phyloP scores from a whole-genome alignment of 2,113 vertebrate species.

The Grammomys surdaster region DNA sequence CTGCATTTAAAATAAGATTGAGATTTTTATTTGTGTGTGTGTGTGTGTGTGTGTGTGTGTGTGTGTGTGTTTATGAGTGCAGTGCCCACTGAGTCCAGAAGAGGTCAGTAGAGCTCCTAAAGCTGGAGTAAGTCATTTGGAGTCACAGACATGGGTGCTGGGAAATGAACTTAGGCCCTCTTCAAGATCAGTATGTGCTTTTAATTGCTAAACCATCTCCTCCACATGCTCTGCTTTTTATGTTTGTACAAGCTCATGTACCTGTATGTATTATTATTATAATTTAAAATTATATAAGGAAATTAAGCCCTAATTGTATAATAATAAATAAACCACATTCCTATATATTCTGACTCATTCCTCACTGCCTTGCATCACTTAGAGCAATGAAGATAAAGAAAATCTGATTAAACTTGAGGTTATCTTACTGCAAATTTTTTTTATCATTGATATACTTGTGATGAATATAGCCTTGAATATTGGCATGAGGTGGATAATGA shows the following conservation, averaged over 20 bases:
- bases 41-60: not conserved
- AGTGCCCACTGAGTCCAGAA: not conserved
- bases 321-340: not conserved
- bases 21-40: not conserved
- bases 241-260: not conserved
- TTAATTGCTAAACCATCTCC: not conserved
- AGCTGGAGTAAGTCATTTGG: not conserved
- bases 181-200: not conserved
- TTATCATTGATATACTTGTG: not conserved
- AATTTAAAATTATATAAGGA: conserved; percentile 28
- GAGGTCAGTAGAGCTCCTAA: not conserved
- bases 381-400: conserved; percentile 39
- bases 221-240: not conserved
- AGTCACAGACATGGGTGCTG: not conserved
- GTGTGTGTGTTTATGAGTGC: not conserved
- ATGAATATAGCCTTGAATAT: conserved; percentile 48
- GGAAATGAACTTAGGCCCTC: not conserved
- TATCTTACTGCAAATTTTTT: not conserved
- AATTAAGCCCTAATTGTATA: not conserved
- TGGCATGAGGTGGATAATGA: conserved; percentile 16
- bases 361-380: not conserved
- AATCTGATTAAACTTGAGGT: not conserved
- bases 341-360: not conserved
- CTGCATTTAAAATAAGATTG: not conserved
- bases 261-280: not conserved